Conservation (phyloP, 2,888 invertebrate genomes). For the Lochmaea capreae region DNA sequence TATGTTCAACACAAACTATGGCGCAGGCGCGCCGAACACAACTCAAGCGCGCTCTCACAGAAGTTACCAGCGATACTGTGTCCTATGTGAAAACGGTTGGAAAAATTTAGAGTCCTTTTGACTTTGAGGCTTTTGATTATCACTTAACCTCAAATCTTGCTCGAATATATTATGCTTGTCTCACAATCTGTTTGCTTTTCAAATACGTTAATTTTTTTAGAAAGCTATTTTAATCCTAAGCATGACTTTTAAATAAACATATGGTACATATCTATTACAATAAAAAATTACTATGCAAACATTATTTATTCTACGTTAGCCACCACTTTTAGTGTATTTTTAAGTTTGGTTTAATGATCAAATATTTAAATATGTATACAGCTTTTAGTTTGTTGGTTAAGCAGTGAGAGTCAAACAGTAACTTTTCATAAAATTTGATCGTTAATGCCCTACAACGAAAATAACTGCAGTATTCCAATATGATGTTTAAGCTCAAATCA, state of each 20-base stretch:
- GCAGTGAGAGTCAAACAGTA: neutral
- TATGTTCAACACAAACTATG: constrained; percentile 91
- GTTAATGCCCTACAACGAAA: too few species aligned
- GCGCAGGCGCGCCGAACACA: constrained; percentile 88
- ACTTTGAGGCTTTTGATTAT: constrained; percentile 51
- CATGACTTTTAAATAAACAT: constrained; percentile 13
- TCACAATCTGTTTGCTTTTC: constrained; percentile 20
- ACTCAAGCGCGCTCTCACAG: constrained; percentile 89
- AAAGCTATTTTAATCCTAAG: constrained; percentile 28
- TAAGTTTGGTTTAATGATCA: neutral
- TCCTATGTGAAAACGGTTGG: constrained; percentile 90
- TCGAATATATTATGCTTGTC: constrained; percentile 21
- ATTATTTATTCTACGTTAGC: neutral
- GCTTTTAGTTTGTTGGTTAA: neutral
- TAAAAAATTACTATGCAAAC: neutral
- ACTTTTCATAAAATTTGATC: neutral
- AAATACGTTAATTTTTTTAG: constrained; percentile 11
- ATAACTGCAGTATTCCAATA: too few species aligned
- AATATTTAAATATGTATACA: too few species aligned
- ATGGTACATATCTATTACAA: neutral
- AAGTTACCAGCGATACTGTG: constrained; percentile 88
- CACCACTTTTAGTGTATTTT: neutral
- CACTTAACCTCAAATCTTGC: constrained; percentile 56
- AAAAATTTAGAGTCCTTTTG: constrained; percentile 56
- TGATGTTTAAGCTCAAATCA: too few species aligned